Conservation (phyloP, 2,113 vertebrate species). For the Melanerpes aurifrons region DNA sequence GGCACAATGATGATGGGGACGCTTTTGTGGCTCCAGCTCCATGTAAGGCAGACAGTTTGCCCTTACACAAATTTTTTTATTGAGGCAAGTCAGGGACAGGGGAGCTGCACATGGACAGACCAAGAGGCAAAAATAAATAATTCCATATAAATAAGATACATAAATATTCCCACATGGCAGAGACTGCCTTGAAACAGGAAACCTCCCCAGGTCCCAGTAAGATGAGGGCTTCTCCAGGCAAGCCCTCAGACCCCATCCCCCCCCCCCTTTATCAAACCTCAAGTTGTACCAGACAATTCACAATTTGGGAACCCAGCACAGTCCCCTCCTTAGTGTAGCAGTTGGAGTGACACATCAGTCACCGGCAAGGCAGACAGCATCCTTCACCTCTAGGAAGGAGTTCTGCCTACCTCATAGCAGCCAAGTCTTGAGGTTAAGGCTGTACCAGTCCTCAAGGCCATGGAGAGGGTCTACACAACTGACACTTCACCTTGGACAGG, state of each 20-base stretch:
- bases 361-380: neutral
- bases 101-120: constrained; percentile 34
- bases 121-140: constrained; percentile 67
- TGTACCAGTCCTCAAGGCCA: neutral
- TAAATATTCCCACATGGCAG: constrained; percentile 56
- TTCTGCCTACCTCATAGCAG: neutral
- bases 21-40: neutral
- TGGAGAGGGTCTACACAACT: neutral
- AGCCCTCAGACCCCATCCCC: neutral
- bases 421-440: neutral
- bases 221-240: neutral
- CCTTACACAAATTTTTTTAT: constrained; percentile 51
- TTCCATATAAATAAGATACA: constrained; percentile 71
- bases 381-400: neutral
- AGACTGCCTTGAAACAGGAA: constrained; percentile 58
- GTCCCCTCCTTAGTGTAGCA: constrained; percentile 39
- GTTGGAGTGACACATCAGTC: neutral
- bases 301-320: neutral
- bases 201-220: neutral
- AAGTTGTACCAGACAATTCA: constrained; percentile 59
- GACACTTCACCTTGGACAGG: neutral
- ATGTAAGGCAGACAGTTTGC: neutral
- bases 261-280: constrained; percentile 30
- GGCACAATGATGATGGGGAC: neutral
- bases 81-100: neutral